Conservation (phyloP, 2,888 invertebrate genomes). For the Poecilus cupreus region DNA sequence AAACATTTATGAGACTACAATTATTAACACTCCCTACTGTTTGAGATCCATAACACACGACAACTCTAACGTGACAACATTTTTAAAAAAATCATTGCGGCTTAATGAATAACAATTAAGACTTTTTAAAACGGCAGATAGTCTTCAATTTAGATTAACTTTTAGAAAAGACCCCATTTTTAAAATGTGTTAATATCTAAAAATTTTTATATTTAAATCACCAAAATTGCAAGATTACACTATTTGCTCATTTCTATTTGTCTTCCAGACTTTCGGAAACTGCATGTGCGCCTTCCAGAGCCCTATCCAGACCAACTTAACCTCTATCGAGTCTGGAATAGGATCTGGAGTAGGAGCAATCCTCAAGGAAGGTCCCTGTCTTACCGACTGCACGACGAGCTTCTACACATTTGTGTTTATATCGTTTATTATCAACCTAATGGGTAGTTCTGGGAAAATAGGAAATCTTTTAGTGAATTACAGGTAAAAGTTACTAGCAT, state of each 20-base stretch:
- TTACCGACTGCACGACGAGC: conserved; percentile 64
- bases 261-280: conserved; percentile 11
- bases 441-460: conserved; percentile 80
- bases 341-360: background rate
- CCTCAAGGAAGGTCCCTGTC: conserved; percentile 69
- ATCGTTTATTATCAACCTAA: conserved; percentile 75
- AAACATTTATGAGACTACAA: too few species aligned
- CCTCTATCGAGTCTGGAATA: background rate
- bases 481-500: conserved; percentile 68
- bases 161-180: too few species aligned
- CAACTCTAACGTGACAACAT: too few species aligned
- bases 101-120: too few species aligned
- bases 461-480: conserved; percentile 81
- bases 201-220: too few species aligned
- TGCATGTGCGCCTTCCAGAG: conserved; percentile 41
- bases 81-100: too few species aligned
- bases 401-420: conserved; percentile 73
- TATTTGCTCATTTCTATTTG: background rate
- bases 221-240: too few species aligned
- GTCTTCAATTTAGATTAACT: too few species aligned
- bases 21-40: too few species aligned
- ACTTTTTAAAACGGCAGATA: too few species aligned
- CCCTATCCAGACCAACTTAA: background rate
- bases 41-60: too few species aligned
- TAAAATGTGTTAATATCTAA: too few species aligned